phyloP scores from a whole-genome alignment of 2,797 vertebrate genomes.

The Pteronotus mesoamericanus region DNA sequence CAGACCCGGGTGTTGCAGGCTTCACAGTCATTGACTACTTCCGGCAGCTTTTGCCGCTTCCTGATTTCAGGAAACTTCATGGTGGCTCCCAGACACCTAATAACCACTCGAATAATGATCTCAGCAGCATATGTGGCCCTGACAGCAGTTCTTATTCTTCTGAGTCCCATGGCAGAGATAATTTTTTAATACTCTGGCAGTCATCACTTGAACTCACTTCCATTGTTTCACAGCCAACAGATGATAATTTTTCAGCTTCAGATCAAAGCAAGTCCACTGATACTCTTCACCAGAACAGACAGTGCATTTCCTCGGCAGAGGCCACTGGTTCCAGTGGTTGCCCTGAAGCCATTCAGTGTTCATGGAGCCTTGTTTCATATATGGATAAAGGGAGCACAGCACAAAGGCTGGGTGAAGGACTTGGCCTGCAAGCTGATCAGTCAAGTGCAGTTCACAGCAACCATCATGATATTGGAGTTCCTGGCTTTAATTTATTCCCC shows the following conservation, averaged over 20 bases:
- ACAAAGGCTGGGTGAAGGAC: constrained; percentile 43
- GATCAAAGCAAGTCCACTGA: constrained; percentile 50
- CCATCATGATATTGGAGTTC: not conserved
- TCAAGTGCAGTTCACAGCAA: not conserved
- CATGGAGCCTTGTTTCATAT: constrained; percentile 50
- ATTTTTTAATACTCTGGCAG: constrained; percentile 75
- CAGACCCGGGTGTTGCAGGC: constrained; percentile 73
- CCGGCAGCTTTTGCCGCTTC: constrained; percentile 61
- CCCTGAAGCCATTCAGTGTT: constrained; percentile 42
- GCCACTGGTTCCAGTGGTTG: constrained; percentile 11
- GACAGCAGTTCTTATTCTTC: constrained; percentile 61
- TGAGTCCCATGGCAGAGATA: constrained; percentile 51
- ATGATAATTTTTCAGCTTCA: constrained; percentile 67
- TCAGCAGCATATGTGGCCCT: constrained; percentile 65
- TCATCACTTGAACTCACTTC: constrained; percentile 80
- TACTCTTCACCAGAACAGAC: constrained; percentile 61
- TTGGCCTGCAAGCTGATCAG: constrained; percentile 2
- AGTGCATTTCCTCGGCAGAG: constrained; percentile 45
- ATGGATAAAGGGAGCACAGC: constrained; percentile 39
- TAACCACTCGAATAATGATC: constrained; percentile 58
- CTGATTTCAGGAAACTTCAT: constrained; percentile 20
- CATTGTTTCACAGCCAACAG: constrained; percentile 71
- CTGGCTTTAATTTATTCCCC: constrained; percentile 25
- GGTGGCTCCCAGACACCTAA: constrained; percentile 45
- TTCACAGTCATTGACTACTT: constrained; percentile 82